A percentile compares a stretch with the other conserved stretches of the same genome.
Conservation (phyloP, 1,140 invertebrate genomes). For the Eumeta japonica region DNA sequence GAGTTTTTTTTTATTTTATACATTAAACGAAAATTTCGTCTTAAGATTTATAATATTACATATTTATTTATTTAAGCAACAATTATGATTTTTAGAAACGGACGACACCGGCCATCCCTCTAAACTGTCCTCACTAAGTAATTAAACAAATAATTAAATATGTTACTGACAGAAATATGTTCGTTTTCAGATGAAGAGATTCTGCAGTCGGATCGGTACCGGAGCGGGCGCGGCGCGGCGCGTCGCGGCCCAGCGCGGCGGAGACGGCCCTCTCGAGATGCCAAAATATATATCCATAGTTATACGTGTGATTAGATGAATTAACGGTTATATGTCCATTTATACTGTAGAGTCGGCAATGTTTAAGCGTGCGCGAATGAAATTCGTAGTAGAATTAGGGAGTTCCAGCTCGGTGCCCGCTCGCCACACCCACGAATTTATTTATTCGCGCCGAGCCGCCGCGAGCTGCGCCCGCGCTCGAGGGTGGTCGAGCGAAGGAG, state of each 20-base stretch:
- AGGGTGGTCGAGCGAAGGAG: too few species aligned
- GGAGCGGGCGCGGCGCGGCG: neutral
- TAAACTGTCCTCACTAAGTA: neutral
- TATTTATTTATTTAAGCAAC: neutral
- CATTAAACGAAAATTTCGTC: too few species aligned
- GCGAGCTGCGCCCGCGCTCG: too few species aligned
- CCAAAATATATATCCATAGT: constrained; percentile 34
- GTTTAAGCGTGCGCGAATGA: constrained; percentile 26
- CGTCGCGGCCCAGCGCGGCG: constrained; percentile 12
- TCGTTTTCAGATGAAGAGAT: neutral
- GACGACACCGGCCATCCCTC: neutral
- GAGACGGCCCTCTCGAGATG: constrained; percentile 29
- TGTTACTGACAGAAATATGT: neutral
- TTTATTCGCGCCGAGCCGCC: too few species aligned
- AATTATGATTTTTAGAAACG: neutral
- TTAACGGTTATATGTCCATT: constrained; percentile 50
- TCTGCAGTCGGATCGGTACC: neutral
- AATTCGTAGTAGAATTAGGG: constrained; percentile 20
- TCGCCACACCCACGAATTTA: constrained; percentile 8
- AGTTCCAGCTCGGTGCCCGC: constrained; percentile 14
- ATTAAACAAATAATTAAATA: neutral
- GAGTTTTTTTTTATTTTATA: too few species aligned
- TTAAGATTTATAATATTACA: neutral
- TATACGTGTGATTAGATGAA: constrained; percentile 31
- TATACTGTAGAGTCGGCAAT: constrained; percentile 34